phyloP scores from a whole-genome alignment of 1,140 invertebrate species.

The Armadillidium nasatum region DNA sequence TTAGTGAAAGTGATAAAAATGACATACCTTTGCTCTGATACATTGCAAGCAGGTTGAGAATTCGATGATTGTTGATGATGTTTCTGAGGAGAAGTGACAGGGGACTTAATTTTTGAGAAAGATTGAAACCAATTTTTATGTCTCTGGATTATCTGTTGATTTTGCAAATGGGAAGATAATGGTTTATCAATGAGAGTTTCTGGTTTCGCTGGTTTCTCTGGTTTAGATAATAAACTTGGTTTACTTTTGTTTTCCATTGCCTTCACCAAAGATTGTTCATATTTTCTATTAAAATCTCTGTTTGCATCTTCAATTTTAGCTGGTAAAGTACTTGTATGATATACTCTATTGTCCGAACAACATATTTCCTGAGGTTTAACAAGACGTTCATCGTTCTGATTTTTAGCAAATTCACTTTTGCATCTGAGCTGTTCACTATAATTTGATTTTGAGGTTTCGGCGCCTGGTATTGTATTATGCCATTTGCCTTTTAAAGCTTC shows the following conservation, averaged over 20 bases:
- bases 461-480: background rate
- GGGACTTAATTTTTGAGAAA: slow-evolving; percentile 36
- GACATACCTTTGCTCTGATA: background rate
- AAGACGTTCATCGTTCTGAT: too few species aligned
- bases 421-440: background rate
- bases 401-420: background rate
- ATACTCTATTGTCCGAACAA: background rate
- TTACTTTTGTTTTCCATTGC: background rate
- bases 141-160: slow-evolving; percentile 34
- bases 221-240: background rate
- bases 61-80: background rate
- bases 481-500: background rate
- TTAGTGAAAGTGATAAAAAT: too few species aligned
- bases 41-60: background rate
- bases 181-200: slow-evolving; percentile 4
- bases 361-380: too few species aligned
- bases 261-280: background rate
- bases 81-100: background rate
- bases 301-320: background rate
- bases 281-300: background rate
- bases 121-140: slow-evolving; percentile 43
- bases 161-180: background rate
- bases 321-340: background rate
- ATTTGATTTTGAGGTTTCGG: background rate
- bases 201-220: background rate